These are phyloP conservation scores for Crioceris asparagi DNA, from an alignment of 2,888 invertebrate genomes.

Conservation along the genomic window DNA sequence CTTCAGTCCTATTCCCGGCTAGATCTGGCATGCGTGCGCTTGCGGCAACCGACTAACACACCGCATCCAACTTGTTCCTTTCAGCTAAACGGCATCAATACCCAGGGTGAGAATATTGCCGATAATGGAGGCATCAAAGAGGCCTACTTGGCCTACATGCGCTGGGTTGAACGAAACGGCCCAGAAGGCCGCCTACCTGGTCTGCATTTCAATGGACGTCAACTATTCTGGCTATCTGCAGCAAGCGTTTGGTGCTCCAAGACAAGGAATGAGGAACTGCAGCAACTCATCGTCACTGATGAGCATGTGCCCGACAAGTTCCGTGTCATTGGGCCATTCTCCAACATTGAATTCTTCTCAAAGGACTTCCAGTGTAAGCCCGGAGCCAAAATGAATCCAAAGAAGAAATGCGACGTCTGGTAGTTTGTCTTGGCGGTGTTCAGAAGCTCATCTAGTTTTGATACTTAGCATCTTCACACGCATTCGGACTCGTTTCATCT, in stretches of 20 bases:
- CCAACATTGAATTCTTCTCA: constrained; percentile 50
- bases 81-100: constrained; percentile 81
- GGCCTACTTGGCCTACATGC: constrained; percentile 47
- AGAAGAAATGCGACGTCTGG: constrained; percentile 52
- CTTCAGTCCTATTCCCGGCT: too few species aligned
- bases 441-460: too few species aligned
- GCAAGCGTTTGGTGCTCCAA: constrained; percentile 51
- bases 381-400: constrained; percentile 51
- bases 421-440: too few species aligned
- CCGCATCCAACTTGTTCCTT: constrained; percentile 26
- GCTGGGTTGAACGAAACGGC: constrained; percentile 31
- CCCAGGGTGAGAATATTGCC: constrained; percentile 90
- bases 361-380: constrained; percentile 49
- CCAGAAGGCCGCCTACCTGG: constrained; percentile 32
- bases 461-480: too few species aligned
- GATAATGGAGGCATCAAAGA: constrained; percentile 92
- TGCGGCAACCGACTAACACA: too few species aligned
- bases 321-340: constrained; percentile 48
- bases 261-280: constrained; percentile 33
- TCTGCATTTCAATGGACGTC: constrained; percentile 35
- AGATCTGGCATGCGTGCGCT: too few species aligned
- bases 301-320: constrained; percentile 42
- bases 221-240: constrained; percentile 49
- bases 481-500: too few species aligned
- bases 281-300: constrained; percentile 33